Conservation (phyloP, 2,113 vertebrate species). For the Caretta caretta region DNA sequence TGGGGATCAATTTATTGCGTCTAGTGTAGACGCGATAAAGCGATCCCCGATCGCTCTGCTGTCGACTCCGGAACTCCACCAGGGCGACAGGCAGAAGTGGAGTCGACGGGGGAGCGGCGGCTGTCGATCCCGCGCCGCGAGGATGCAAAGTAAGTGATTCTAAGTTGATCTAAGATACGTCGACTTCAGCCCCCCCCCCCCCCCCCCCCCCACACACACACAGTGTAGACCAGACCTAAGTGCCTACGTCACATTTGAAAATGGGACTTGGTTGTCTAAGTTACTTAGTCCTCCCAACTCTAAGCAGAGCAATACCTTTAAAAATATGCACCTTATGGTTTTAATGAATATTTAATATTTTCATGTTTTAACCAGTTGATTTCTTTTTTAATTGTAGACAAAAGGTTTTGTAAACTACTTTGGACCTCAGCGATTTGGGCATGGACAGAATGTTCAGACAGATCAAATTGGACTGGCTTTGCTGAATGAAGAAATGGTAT, state of each 20-base stretch:
- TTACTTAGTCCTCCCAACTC: background rate
- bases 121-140: too few species aligned
- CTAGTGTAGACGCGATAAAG: too few species aligned
- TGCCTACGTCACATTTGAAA: background rate
- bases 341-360: background rate
- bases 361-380: constrained; percentile 6
- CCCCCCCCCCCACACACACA: too few species aligned
- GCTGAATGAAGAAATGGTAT: constrained; percentile 86
- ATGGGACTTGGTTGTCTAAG: background rate
- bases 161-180: too few species aligned
- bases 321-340: background rate
- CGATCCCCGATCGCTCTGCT: too few species aligned
- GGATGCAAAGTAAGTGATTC: too few species aligned
- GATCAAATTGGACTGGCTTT: constrained; percentile 87
- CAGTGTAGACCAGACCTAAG: too few species aligned
- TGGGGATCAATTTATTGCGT: too few species aligned
- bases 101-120: too few species aligned
- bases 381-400: constrained; percentile 70
- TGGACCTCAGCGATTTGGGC: constrained; percentile 87
- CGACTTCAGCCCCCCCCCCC: too few species aligned
- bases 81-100: too few species aligned
- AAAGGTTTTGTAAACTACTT: constrained; percentile 91
- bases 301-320: background rate
- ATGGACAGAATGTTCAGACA: constrained; percentile 81
- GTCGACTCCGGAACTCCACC: too few species aligned